Evolutionary conservation across 2,113 vertebrate genomes (phyloP).

Genomic region (Mesocricetus auratus): DNA sequence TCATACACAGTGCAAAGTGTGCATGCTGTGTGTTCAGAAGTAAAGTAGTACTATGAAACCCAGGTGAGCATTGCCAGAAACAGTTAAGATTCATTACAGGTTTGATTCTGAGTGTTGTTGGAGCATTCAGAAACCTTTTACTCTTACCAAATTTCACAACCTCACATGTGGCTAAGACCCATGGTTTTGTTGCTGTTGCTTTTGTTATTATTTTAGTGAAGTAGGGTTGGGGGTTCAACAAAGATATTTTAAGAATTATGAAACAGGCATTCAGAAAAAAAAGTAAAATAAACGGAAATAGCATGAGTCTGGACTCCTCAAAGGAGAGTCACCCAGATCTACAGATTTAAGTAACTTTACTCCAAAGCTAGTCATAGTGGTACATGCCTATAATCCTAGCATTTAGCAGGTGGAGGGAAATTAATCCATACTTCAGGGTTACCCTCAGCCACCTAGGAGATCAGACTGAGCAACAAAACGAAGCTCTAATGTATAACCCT

Average conservation of each 20-base stretch:
- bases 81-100: not conserved
- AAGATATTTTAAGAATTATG: not conserved
- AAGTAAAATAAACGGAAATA: not conserved
- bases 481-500: not conserved
- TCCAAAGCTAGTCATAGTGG: not conserved
- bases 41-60: not conserved
- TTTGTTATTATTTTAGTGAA: not conserved
- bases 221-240: not conserved
- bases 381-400: not conserved
- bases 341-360: not conserved
- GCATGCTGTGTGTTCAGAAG: not conserved
- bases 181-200: not conserved
- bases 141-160: not conserved
- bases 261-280: not conserved
- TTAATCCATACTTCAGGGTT: not conserved
- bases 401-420: not conserved
- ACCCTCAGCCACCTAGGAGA: not conserved
- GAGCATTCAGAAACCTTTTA: not conserved
- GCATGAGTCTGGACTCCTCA: not conserved
- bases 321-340: not conserved
- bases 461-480: not conserved
- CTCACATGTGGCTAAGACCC: not conserved
- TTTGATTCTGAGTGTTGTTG: not conserved
- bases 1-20: not conserved
- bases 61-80: not conserved